Conservation (phyloP, 2,113 vertebrate genomes). For the Otocyon megalotis region DNA sequence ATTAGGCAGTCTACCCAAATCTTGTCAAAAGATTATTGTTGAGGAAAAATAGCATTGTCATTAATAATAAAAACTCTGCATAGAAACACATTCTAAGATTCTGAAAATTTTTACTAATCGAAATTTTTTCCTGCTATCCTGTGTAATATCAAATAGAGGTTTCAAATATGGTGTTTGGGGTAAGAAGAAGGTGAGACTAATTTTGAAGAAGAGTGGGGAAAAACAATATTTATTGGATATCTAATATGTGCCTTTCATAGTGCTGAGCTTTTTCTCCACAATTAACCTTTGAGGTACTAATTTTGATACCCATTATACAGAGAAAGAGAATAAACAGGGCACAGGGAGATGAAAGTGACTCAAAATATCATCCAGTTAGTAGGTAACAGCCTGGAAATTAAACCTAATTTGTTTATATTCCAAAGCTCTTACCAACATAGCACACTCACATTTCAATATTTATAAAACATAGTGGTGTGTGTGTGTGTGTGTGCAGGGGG, state of each 20-base stretch:
- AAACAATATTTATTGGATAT: background rate
- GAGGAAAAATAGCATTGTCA: background rate
- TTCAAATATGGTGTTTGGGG: background rate
- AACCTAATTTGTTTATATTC: background rate
- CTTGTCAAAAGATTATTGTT: background rate
- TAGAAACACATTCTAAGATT: background rate
- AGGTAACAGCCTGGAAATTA: background rate
- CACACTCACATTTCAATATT: background rate
- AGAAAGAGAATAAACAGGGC: background rate
- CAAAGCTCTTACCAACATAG: background rate
- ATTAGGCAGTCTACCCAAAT: background rate
- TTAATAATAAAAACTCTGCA: background rate
- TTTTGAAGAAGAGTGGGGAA: background rate
- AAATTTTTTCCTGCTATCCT: background rate
- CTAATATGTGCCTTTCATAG: background rate
- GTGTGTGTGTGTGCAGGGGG: accelerated
- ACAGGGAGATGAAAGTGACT: background rate
- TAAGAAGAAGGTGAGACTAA: background rate
- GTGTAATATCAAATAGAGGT: background rate
- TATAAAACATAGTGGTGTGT: background rate
- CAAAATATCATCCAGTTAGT: background rate
- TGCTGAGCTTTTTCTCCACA: background rate
- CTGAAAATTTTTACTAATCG: background rate
- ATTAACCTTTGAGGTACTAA: background rate
- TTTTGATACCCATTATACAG: background rate